phyloP scores from a whole-genome alignment of 2,888 invertebrate species.

The Phortica magna region DNA sequence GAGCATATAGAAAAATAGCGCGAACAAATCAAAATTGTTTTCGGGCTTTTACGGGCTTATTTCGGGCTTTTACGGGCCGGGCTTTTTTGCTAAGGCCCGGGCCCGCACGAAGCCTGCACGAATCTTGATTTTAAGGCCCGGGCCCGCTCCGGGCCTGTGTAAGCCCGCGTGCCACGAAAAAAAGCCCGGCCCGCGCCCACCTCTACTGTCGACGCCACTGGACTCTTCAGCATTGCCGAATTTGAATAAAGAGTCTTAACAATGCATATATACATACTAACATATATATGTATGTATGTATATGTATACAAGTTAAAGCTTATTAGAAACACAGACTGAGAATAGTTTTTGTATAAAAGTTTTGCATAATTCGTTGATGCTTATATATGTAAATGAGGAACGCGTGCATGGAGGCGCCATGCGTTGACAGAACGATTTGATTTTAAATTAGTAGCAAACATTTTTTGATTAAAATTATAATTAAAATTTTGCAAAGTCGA shows the following conservation, averaged over 20 bases:
- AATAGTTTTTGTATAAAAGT: constrained; percentile 54
- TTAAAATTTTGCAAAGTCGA: constrained; percentile 37
- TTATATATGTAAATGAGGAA: constrained; percentile 58
- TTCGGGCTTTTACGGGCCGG: no score
- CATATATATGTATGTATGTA: not conserved
- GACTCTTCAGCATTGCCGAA: not conserved
- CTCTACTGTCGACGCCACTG: not conserved
- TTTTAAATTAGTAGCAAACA: constrained; percentile 51
- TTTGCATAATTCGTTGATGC: constrained; percentile 70
- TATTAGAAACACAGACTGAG: constrained; percentile 17
- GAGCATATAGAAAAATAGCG: no score
- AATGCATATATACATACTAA: not conserved
- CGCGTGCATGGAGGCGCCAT: not conserved
- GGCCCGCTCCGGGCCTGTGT: no score
- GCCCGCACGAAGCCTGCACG: no score
- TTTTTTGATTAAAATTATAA: constrained; percentile 70
- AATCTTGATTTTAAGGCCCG: no score
- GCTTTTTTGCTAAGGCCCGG: no score
- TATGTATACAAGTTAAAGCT: not conserved
- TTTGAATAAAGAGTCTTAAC: constrained; percentile 17
- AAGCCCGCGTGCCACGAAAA: no score
- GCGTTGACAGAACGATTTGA: not conserved
- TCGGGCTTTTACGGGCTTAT: no score
- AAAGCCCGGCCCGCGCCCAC: no score
- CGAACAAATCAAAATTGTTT: no score